Percentiles rank a stretch among this genome's conserved stretches.
These are phyloP conservation scores for Dallia pectoralis DNA, from an alignment of 2,797 vertebrate species.

Conservation along the genomic window DNA sequence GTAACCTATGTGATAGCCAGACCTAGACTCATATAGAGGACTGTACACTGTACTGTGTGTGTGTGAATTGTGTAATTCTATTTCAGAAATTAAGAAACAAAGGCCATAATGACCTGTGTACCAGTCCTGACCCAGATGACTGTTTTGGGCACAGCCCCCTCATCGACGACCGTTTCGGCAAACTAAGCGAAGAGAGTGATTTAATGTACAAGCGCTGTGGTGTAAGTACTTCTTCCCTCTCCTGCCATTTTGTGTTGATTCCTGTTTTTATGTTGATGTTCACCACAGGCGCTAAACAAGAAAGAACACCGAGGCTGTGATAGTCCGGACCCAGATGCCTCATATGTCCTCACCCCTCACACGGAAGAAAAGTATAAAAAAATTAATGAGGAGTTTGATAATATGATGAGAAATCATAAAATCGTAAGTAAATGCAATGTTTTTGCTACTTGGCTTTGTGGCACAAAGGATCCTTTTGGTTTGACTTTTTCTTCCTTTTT, in stretches of 20 bases:
- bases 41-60: constrained; percentile 50
- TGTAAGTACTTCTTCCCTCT: constrained; percentile 96
- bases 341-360: constrained; percentile 99
- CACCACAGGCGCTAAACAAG: constrained; percentile 99
- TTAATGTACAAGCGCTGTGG: constrained; percentile 99
- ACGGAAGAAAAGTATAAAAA: constrained; percentile 99
- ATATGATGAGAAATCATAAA: constrained; percentile 99
- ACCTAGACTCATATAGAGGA: constrained; percentile 42
- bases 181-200: constrained; percentile 99
- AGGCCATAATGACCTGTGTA: constrained; percentile 98
- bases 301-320: constrained; percentile 99
- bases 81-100: constrained; percentile 99
- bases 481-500: constrained; percentile 53
- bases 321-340: constrained; percentile 99
- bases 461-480: constrained; percentile 69
- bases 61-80: constrained; percentile 98
- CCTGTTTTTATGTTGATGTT: constrained; percentile 98
- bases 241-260: constrained; percentile 97
- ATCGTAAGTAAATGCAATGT: constrained; percentile 87
- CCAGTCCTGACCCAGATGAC: constrained; percentile 98
- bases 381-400: constrained; percentile 99
- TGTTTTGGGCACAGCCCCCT: constrained; percentile 99
- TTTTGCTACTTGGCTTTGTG: constrained; percentile 80
- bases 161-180: constrained; percentile 99
- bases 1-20: constrained; percentile 1